These are phyloP conservation scores for Drosophila eohydei DNA, from an alignment of 2,888 invertebrate species.

Conservation along the genomic window DNA sequence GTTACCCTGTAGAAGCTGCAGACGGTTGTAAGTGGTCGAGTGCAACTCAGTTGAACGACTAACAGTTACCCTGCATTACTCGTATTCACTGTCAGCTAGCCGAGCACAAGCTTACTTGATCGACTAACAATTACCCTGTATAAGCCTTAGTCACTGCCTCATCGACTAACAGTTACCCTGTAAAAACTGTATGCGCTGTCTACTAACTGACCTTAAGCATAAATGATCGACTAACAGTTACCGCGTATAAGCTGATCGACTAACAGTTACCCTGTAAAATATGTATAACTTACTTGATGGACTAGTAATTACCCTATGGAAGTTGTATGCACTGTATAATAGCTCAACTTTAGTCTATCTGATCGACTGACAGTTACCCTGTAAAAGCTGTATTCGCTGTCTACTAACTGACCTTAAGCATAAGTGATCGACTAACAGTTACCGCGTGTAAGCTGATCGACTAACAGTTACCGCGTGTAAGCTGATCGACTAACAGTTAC, in stretches of 20 bases:
- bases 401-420: too few relatives aligned
- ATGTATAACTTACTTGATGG: too few relatives aligned
- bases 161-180: neutral
- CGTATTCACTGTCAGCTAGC: neutral
- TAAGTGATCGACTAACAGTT: too few relatives aligned
- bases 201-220: neutral
- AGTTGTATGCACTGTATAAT: too few relatives aligned
- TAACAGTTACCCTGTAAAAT: neutral
- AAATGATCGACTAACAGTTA: too few relatives aligned
- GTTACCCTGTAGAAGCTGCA: neutral
- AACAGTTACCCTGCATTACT: neutral
- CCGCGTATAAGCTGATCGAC: too few relatives aligned
- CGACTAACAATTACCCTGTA: neutral
- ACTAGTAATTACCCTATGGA: too few relatives aligned
- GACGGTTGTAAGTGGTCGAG: too few relatives aligned
- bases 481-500: constrained; percentile 7
- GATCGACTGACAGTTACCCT: too few relatives aligned
- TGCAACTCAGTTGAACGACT: neutral
- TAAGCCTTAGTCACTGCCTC: neutral
- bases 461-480: neutral
- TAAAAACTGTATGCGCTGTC: neutral
- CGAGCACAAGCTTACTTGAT: neutral
- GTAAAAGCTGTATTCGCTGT: too few relatives aligned
- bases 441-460: neutral
- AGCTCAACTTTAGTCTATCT: too few relatives aligned